Percentiles rank a stretch among this genome's conserved stretches.
These are phyloP conservation scores for Hemibagrus wyckioides DNA, from an alignment of 2,113 vertebrate species.

Conservation along the genomic window DNA sequence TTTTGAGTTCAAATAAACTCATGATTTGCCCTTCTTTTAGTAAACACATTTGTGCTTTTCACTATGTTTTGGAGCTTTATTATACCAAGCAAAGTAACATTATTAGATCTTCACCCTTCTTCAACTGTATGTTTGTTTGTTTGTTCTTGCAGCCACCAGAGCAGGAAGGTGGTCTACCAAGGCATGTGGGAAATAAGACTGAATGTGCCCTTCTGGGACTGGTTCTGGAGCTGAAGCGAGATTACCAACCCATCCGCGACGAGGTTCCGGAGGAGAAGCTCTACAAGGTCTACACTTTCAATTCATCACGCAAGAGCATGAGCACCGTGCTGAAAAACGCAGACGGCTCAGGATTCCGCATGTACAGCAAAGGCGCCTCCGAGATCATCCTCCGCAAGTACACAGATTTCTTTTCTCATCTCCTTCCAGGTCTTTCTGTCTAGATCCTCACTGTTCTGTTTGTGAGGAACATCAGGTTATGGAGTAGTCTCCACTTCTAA, in stretches of 20 bases:
- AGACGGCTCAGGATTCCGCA: slow-evolving; percentile 78
- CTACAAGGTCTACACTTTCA: slow-evolving; percentile 98
- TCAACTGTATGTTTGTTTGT: not conserved
- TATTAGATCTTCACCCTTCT: not conserved
- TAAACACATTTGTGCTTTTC: not conserved
- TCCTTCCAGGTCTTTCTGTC: not conserved
- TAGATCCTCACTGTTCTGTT: not conserved
- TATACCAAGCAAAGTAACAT: not conserved
- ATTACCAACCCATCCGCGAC: slow-evolving; percentile 88
- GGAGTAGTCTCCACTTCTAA: not conserved
- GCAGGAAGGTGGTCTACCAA: slow-evolving; percentile 90
- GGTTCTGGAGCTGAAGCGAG: slow-evolving; percentile 86
- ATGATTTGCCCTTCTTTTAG: not conserved
- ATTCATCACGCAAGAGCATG: slow-evolving; percentile 96
- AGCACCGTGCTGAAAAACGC: slow-evolving; percentile 88
- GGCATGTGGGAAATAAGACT: slow-evolving; percentile 96
- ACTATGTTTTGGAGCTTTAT: not conserved
- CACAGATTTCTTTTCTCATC: not conserved
- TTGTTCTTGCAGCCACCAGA: slow-evolving; percentile 81
- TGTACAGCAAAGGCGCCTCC: slow-evolving; percentile 98
- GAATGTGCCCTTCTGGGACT: slow-evolving; percentile 91
- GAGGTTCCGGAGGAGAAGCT: slow-evolving; percentile 94
- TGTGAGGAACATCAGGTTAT: not conserved
- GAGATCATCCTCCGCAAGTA: slow-evolving; percentile 97
- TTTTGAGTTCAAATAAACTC: not conserved